These are phyloP conservation scores for Chamaetylas fuelleborni DNA, from an alignment of 2,113 vertebrate species.

Conservation along the genomic window DNA sequence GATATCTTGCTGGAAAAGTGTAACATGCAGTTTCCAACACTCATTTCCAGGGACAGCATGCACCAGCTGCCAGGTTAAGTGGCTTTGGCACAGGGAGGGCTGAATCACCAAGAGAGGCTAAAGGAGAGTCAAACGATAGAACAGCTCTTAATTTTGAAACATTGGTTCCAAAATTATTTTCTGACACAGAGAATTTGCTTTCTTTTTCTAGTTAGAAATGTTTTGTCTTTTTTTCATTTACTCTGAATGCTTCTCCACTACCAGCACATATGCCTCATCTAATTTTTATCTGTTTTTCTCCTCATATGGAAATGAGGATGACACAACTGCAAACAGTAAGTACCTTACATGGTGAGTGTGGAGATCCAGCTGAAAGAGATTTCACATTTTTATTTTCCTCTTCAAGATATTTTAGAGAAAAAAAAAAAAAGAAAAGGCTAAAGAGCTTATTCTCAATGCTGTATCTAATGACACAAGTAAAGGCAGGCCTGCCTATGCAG, in stretches of 20 bases:
- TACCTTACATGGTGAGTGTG: accelerated
- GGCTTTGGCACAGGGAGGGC: background rate
- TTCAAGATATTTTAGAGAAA: accelerated
- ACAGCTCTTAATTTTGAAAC: background rate
- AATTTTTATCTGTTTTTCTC: background rate
- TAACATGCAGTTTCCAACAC: background rate
- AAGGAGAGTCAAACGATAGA: accelerated
- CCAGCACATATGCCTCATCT: background rate
- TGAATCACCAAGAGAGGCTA: background rate
- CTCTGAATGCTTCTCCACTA: background rate
- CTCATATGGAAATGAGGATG: background rate
- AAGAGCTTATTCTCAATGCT: background rate
- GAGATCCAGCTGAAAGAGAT: background rate
- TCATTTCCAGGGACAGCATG: background rate
- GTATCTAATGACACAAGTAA: background rate
- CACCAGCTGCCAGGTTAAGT: background rate
- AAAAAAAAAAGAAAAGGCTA: background rate
- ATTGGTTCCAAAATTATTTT: background rate
- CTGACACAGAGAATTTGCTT: background rate
- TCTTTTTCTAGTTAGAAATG: background rate
- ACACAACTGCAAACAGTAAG: background rate
- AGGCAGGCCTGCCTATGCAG: background rate
- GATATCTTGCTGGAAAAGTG: background rate
- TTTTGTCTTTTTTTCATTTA: background rate
- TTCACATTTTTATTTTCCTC: background rate